Percentiles rank a stretch among this genome's conserved stretches.
These are phyloP conservation scores for Lasioglossum morio DNA, from an alignment of 2,888 invertebrate species.

Conservation along the genomic window DNA sequence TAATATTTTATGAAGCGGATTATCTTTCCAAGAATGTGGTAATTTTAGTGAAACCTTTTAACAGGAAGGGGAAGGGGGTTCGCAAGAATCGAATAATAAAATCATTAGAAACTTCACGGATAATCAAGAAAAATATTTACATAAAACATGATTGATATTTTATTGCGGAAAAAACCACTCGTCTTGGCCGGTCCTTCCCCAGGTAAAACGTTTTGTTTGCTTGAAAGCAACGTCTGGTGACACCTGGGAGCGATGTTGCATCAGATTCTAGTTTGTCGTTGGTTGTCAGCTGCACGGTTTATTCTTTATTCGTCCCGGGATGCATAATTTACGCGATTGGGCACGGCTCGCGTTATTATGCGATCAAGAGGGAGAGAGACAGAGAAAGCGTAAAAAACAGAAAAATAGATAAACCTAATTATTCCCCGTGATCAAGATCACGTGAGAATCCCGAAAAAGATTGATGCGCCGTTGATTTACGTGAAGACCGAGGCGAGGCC, in stretches of 20 bases:
- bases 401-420: neutral
- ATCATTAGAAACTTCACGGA: neutral
- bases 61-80: neutral
- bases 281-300: slow-evolving; percentile 69
- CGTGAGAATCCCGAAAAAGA: neutral
- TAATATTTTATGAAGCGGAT: neutral
- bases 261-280: slow-evolving; percentile 83
- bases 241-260: slow-evolving; percentile 80
- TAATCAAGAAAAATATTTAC: neutral
- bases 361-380: neutral
- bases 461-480: slow-evolving; percentile 53
- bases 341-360: slow-evolving; percentile 24
- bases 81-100: neutral
- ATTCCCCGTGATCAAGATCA: neutral
- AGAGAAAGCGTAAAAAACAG: neutral
- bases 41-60: neutral
- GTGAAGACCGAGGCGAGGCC: slow-evolving; percentile 22
- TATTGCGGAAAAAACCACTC: neutral
- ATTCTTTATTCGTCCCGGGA: slow-evolving; percentile 72
- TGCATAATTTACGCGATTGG: slow-evolving; percentile 74
- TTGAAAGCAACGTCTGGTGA: slow-evolving; percentile 75
- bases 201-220: slow-evolving; percentile 21
- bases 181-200: neutral
- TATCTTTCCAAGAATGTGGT: neutral
- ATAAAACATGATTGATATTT: neutral